Evolutionary conservation across 2,888 invertebrate species (phyloP).

Genomic region (Eucriotettix oculatus): DNA sequence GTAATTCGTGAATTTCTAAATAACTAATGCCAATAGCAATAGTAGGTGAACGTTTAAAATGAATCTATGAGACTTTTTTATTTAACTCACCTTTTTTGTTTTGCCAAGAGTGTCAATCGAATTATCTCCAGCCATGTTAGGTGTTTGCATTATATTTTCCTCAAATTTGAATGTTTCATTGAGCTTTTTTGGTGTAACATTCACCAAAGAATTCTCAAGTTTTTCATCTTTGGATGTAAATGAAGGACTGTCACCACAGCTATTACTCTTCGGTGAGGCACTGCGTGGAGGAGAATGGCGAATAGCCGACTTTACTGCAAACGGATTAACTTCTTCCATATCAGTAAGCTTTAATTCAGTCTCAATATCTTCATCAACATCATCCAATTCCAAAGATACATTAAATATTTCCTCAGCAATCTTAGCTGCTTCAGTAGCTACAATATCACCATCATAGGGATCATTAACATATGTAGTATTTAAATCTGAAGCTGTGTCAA

Average conservation of each 20-base stretch:
- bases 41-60: too few species aligned
- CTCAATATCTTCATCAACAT: neutral
- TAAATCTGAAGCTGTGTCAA: neutral
- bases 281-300: neutral
- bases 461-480: neutral
- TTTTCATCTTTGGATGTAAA: too few species aligned
- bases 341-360: neutral
- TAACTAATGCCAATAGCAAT: too few species aligned
- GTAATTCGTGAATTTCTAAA: too few species aligned
- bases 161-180: too few species aligned
- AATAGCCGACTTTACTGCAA: neutral
- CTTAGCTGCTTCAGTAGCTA: constrained; percentile 1
- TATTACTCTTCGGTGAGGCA: neutral
- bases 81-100: too few species aligned
- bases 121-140: too few species aligned
- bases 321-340: neutral
- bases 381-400: neutral
- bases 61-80: too few species aligned
- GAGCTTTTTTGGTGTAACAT: too few species aligned
- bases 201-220: too few species aligned
- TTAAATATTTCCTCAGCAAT: constrained; percentile 2
- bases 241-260: neutral
- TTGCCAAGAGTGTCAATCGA: too few species aligned
- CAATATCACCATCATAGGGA: neutral
- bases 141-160: too few species aligned